Evolutionary conservation across 2,888 invertebrate species (phyloP).

Genomic region (Amitus sp.): DNA sequence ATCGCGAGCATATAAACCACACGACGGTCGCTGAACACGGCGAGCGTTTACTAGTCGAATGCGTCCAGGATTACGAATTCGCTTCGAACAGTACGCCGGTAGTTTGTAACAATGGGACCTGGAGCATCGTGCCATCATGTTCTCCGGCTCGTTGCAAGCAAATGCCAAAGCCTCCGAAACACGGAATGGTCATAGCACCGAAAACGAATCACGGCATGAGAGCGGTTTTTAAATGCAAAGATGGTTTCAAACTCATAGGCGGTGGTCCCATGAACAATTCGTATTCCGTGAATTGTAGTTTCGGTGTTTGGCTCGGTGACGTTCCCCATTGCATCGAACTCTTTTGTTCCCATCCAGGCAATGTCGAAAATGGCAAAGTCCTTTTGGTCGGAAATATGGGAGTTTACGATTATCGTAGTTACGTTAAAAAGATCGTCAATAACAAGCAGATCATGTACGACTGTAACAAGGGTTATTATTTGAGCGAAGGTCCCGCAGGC

Average conservation of each 20-base stretch:
- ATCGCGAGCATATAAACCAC: constrained; percentile 59
- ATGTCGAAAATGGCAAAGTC: constrained; percentile 89
- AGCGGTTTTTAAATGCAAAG: constrained; percentile 92
- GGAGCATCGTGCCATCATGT: constrained; percentile 91
- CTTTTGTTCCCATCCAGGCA: constrained; percentile 93
- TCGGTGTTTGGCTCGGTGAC: constrained; percentile 94
- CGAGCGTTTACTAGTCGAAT: constrained; percentile 78
- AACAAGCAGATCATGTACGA: constrained; percentile 97
- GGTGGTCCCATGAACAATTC: constrained; percentile 73
- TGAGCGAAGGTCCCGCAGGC: constrained; percentile 88
- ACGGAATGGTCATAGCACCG: constrained; percentile 96
- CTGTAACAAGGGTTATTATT: constrained; percentile 89
- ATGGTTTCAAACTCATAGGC: constrained; percentile 85
- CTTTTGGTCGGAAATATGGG: constrained; percentile 95
- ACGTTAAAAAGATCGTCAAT: constrained; percentile 89
- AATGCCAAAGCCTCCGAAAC: constrained; percentile 86
- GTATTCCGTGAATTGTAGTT: constrained; percentile 86
- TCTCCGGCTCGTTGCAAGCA: constrained; percentile 85
- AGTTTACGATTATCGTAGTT: constrained; percentile 92
- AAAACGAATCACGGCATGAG: constrained; percentile 97
- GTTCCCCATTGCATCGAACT: constrained; percentile 85
- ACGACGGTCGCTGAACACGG: constrained; percentile 76
- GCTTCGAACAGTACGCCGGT: constrained; percentile 77
- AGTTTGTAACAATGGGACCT: constrained; percentile 93
- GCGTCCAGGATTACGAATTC: constrained; percentile 87